Conservation (phyloP, 2,888 invertebrate genomes). For the Dascillus cervinus region DNA sequence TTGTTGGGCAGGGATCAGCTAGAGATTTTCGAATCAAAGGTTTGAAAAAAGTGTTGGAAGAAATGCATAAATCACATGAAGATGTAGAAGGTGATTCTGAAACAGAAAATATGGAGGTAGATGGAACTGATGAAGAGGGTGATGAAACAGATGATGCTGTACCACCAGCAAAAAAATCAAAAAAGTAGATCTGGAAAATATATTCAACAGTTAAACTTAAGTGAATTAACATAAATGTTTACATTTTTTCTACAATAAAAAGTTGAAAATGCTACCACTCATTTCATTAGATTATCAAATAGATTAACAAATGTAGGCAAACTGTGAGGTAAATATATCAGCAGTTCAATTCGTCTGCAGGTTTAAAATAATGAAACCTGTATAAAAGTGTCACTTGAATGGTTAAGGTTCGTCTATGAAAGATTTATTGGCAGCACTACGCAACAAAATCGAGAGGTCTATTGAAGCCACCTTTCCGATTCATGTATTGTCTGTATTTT, state of each 20-base stretch:
- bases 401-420: too few species aligned
- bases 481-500: slow-evolving; percentile 99
- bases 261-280: too few species aligned
- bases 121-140: slow-evolving; percentile 10
- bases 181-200: slow-evolving; percentile 7
- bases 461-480: slow-evolving; percentile 98
- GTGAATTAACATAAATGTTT: too few species aligned
- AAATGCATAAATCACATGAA: slow-evolving; percentile 7
- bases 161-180: slow-evolving; percentile 11
- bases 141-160: slow-evolving; percentile 3
- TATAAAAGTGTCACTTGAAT: too few species aligned
- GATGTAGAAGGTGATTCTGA: slow-evolving; percentile 7
- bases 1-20: slow-evolving; percentile 54
- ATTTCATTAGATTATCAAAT: too few species aligned
- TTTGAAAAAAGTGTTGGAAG: slow-evolving; percentile 14
- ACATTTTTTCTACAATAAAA: too few species aligned
- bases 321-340: too few species aligned
- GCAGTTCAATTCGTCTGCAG: too few species aligned
- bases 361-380: too few species aligned
- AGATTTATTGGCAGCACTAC: too few species aligned
- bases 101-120: slow-evolving; percentile 7
- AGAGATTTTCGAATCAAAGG: slow-evolving; percentile 57
- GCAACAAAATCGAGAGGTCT: slow-evolving; percentile 95
- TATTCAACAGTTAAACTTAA: too few species aligned
- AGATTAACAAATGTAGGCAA: too few species aligned